These are phyloP conservation scores for Chaunax sp. DNA, from an alignment of 2,797 vertebrate species.

Conservation along the genomic window DNA sequence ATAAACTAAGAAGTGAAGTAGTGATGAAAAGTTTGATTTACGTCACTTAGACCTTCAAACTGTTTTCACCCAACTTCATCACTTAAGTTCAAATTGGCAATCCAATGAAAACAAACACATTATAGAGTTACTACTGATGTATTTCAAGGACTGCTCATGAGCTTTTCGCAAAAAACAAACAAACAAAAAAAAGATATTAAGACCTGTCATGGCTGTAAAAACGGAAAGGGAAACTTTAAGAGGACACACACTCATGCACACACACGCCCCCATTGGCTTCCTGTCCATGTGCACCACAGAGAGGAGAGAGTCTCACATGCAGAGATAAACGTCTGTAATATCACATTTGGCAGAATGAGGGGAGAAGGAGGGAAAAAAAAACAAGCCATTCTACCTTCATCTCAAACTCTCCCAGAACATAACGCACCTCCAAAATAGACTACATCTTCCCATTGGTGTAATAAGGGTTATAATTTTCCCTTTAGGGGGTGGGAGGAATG, in stretches of 20 bases:
- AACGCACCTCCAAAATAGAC: constrained; percentile 47
- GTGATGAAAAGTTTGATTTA: background rate
- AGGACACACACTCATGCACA: too few relatives aligned
- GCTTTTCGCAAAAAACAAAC: too few relatives aligned
- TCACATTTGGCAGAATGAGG: constrained; percentile 54
- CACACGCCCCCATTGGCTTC: background rate
- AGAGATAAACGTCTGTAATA: constrained; percentile 60
- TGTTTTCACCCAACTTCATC: constrained; percentile 4
- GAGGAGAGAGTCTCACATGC: constrained; percentile 39
- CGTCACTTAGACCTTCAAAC: background rate
- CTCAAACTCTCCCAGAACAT: constrained; percentile 43
- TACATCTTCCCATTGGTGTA: constrained; percentile 37
- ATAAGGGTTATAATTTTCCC: constrained; percentile 56
- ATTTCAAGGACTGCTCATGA: background rate
- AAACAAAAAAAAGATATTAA: constrained; percentile 5
- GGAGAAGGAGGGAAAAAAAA: constrained; percentile 31
- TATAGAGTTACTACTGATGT: background rate
- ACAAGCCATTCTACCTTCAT: constrained; percentile 28
- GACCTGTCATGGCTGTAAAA: background rate
- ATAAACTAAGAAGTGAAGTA: background rate
- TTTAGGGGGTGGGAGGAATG: constrained; percentile 32
- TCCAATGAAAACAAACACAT: background rate
- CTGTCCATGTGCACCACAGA: constrained; percentile 2
- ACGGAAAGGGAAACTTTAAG: too few relatives aligned
- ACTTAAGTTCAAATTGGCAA: constrained; percentile 11